Base-by-base conservation (phyloP, 2,888 invertebrate species). In the Amiota minor region DNA sequence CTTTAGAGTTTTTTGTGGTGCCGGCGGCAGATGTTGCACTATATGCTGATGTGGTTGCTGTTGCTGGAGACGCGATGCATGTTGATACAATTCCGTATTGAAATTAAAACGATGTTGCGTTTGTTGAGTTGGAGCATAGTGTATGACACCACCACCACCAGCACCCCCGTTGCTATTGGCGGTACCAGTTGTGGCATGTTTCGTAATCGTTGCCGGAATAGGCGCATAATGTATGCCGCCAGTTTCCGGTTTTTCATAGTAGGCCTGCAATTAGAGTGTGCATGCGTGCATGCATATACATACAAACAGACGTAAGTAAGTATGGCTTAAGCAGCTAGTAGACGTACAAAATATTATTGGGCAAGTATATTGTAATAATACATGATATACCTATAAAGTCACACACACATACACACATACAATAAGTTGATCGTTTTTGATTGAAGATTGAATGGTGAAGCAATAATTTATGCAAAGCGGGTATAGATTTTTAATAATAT, bases 101-200 rank as follows among this genome's bases (percentile, higher is more conserved):
- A 82, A 84, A 65, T 76, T 81, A 46, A 78, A 83, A 23, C 83
- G 81, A 72, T 83, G 82, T 20, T 70, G 76, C 49, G 20, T 18
- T n/a, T 65, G 55, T 53, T 72, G 49, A 47, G 56, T 56, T 12
- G 59, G 64, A 55, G 55, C 16, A 61, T 49, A 64, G 9, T 64
- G 64, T 46, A 64, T 64, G 64, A 45, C 47, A 64, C 45, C 64
- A 53, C 18, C 59, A 18, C 23, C 20, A 14, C 23, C 16, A 12
- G 68, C 16, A 46, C 23, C 23, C 56, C 16, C 9, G 67, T 50
- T 49, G 46, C 49, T 9, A 47, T 12, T 35, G 70, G 67, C 71
- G 74, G 20, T 65, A 73, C 20, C 67, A 73, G 23, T 61, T n/a
- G 61, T 46, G 10, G 53, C 23, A 35, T 75, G 76, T 53, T 78